phyloP scores from a whole-genome alignment of 2,113 vertebrate genomes.

The Clarias gariepinus region DNA sequence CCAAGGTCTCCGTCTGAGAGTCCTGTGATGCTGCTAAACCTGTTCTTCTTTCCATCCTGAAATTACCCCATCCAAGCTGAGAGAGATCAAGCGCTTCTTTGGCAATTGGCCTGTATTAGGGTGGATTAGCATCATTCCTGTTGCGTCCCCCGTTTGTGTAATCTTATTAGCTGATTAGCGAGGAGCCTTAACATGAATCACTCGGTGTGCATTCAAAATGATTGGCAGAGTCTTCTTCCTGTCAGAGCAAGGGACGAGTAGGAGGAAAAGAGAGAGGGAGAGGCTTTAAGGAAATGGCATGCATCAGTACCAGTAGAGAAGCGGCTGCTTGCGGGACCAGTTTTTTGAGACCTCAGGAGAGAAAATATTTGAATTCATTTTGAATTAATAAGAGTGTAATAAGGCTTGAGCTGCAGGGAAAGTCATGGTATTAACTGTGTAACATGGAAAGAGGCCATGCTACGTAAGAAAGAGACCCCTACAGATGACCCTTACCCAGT shows the following conservation, averaged over 20 bases:
- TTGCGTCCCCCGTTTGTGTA: constrained; percentile 17
- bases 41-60: background rate
- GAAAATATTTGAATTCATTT: background rate
- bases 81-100: background rate
- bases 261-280: background rate
- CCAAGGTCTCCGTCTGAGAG: background rate
- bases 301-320: background rate
- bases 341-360: background rate
- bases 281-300: background rate
- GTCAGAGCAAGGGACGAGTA: constrained; percentile 19
- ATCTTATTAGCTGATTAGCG: constrained; percentile 35
- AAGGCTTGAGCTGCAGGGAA: background rate
- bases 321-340: background rate
- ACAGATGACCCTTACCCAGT: constrained; percentile 3
- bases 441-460: background rate
- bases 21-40: background rate
- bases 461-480: background rate
- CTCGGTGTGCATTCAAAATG: constrained; percentile 2
- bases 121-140: constrained; percentile 26
- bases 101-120: constrained; percentile 13
- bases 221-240: constrained; percentile 29
- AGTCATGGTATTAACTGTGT: background rate
- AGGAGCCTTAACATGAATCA: constrained; percentile 33
- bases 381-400: too few species aligned
- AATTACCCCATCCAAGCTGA: background rate